phyloP scores from a whole-genome alignment of 2,113 vertebrate species.

The Theristicus caerulescens region DNA sequence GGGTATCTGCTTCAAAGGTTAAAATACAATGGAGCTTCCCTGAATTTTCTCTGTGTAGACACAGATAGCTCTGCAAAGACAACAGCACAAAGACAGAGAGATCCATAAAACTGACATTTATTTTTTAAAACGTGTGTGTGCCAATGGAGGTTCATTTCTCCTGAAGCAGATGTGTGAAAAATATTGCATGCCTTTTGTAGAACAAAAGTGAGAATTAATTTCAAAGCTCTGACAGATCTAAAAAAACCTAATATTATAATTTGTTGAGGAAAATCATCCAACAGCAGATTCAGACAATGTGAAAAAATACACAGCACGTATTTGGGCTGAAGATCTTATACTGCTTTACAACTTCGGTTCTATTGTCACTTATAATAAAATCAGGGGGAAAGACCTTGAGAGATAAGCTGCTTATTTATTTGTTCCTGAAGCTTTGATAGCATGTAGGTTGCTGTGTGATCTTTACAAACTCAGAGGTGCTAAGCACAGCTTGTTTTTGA shows the following conservation, averaged over 20 bases:
- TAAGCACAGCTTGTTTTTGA: conserved; percentile 69
- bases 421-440: conserved; percentile 67
- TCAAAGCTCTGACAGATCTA: conserved; percentile 26
- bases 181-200: background rate
- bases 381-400: conserved; percentile 66
- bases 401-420: conserved; percentile 70
- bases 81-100: background rate
- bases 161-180: conserved; percentile 23
- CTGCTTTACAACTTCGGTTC: conserved; percentile 47
- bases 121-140: background rate
- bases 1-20: background rate
- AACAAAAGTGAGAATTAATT: conserved; percentile 44
- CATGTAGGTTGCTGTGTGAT: conserved; percentile 60
- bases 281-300: conserved; percentile 13
- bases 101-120: background rate
- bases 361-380: conserved; percentile 67
- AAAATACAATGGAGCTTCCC: background rate
- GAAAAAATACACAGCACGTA: conserved; percentile 44
- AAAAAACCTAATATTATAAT: background rate
- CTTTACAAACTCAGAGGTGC: conserved; percentile 67
- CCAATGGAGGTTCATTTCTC: background rate
- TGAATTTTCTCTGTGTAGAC: conserved; percentile 13
- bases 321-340: conserved; percentile 31
- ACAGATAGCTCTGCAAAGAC: background rate
- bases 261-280: background rate